Conservation (phyloP, 2,888 invertebrate genomes). For the Melanostoma mellinum region DNA sequence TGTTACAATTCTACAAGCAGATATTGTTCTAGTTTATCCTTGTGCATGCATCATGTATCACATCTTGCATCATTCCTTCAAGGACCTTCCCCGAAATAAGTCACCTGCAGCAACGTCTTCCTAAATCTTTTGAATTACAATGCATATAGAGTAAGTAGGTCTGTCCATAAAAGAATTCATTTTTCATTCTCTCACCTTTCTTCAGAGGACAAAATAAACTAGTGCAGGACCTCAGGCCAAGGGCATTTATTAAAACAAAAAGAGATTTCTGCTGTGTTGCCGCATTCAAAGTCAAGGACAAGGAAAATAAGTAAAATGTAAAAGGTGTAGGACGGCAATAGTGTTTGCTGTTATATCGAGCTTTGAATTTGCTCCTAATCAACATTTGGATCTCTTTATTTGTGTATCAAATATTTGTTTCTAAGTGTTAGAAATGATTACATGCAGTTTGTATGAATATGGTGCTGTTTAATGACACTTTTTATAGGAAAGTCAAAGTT, state of each 20-base stretch:
- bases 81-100: constrained; percentile 18
- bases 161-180: constrained; percentile 49
- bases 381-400: too few species aligned
- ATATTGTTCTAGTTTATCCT: constrained; percentile 5
- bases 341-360: background rate
- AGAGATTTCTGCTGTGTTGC: constrained; percentile 36
- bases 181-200: constrained; percentile 48
- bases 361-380: too few species aligned
- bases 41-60: constrained; percentile 48
- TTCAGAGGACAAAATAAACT: constrained; percentile 49
- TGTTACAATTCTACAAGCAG: background rate
- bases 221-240: constrained; percentile 59
- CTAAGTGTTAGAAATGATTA: too few species aligned
- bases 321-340: background rate
- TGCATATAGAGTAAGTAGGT: constrained; percentile 25
- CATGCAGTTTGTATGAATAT: too few species aligned
- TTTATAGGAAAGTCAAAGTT: too few species aligned
- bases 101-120: constrained; percentile 14
- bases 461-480: too few species aligned
- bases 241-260: constrained; percentile 45
- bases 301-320: background rate
- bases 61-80: constrained; percentile 24
- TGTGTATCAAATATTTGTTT: too few species aligned
- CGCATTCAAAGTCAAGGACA: constrained; percentile 62
- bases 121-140: constrained; percentile 44